Conservation (phyloP, 1,140 invertebrate genomes). For the Rhagoletis zephyria region DNA sequence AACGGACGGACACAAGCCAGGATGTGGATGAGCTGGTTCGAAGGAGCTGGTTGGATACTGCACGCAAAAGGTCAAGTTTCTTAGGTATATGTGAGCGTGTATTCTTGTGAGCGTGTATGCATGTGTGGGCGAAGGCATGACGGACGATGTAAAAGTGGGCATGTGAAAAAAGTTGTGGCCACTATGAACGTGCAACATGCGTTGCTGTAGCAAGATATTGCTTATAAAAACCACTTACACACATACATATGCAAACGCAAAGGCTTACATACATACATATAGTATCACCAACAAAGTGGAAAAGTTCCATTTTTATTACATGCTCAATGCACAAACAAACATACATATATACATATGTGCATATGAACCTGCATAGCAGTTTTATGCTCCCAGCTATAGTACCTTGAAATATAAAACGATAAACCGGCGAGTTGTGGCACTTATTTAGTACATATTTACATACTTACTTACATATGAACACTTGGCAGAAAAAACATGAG, state of each 20-base stretch:
- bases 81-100: not conserved
- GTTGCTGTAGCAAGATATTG: slow-evolving; percentile 4
- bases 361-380: not conserved
- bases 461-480: no score
- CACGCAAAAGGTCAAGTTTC: slow-evolving; percentile 14
- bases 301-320: slow-evolving; percentile 52
- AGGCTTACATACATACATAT: not conserved
- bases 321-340: not conserved
- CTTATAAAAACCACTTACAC: not conserved
- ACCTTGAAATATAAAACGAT: slow-evolving; percentile 47
- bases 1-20: slow-evolving; percentile 4
- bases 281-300: slow-evolving; percentile 28
- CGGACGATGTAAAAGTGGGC: not conserved
- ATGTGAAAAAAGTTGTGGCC: slow-evolving; percentile 36
- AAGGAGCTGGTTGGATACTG: not conserved
- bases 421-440: slow-evolving; percentile 31
- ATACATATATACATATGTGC: not conserved
- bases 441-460: not conserved
- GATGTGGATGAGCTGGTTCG: slow-evolving; percentile 12
- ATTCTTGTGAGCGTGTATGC: not conserved
- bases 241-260: not conserved
- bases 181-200: slow-evolving; percentile 41
- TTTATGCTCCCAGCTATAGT: slow-evolving; percentile 5
- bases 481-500: not conserved
- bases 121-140: not conserved